These are phyloP conservation scores for Hycleus cichorii DNA, from an alignment of 1,140 invertebrate species.

Conservation along the genomic window DNA sequence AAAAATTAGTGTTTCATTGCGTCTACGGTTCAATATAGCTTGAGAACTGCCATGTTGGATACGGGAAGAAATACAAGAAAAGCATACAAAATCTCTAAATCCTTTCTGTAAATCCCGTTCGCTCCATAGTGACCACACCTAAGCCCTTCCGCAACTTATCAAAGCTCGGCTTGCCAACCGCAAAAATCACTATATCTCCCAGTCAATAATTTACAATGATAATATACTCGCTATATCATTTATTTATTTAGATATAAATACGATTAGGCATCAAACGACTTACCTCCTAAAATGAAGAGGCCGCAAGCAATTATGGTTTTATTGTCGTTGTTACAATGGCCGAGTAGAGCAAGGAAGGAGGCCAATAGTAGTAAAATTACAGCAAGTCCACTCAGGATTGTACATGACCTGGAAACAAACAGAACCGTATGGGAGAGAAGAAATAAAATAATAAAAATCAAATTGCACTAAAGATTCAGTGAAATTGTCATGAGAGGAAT, in stretches of 20 bases:
- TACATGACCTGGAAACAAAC: slow-evolving; percentile 51
- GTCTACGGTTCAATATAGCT: slow-evolving; percentile 14
- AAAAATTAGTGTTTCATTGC: slow-evolving; percentile 18
- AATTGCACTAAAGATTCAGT: slow-evolving; percentile 6
- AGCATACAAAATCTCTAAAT: slow-evolving; percentile 20
- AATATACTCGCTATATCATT: too few species aligned
- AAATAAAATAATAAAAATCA: slow-evolving; percentile 1
- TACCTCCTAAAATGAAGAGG: slow-evolving; percentile 56
- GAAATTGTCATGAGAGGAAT: neutral
- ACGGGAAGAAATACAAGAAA: slow-evolving; percentile 21
- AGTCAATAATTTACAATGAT: too few species aligned
- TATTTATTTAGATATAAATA: too few species aligned
- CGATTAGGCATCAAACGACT: slow-evolving; percentile 28
- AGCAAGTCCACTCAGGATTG: slow-evolving; percentile 51
- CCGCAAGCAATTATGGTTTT: slow-evolving; percentile 56
- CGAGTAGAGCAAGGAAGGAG: slow-evolving; percentile 52
- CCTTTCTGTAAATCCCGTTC: slow-evolving; percentile 16
- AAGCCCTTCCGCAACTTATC: slow-evolving; percentile 24
- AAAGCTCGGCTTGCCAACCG: slow-evolving; percentile 9
- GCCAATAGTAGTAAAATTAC: slow-evolving; percentile 49
- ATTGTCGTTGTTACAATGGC: slow-evolving; percentile 56
- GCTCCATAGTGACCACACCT: slow-evolving; percentile 18
- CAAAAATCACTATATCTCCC: neutral
- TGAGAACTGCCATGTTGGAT: slow-evolving; percentile 16
- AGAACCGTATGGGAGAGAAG: neutral